Base-by-base conservation (phyloP, 2,888 invertebrate species). In the Homarus gammarus region DNA sequence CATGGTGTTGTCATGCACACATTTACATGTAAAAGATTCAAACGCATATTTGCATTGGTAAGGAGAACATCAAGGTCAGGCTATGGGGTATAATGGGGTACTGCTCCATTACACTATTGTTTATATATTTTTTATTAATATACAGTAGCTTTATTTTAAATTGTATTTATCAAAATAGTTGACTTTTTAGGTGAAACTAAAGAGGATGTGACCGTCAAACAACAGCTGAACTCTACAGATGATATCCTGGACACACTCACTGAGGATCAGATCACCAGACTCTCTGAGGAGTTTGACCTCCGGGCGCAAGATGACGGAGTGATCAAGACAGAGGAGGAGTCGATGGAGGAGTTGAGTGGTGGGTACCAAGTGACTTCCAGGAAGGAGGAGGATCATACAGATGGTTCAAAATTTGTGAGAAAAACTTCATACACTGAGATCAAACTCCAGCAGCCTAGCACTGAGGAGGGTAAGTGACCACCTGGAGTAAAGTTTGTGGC, bases 381-480 rank as follows among this genome's bases (percentile, higher is more conserved):
- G 31, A 75, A 84, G 0, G 72, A 84, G 5, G 82, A 68, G 1
- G 89, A 84, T 18, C 38, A 44, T 31, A 79, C 84, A 1, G 89
- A 89, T 22, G 83, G 84, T 1, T 31, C 73, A 3, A 88, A 89
- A 36, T 82, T 83, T 72, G 88, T 77, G 72, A 78, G 92, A 36
- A 92, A 92, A 51, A 92, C 92, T 8, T 90, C 92, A 2, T 92
- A 92, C 51, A 90, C 90, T 18, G 92, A 92, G 40, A 92, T 92
- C 40, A 92, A 78, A 44, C 88, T 92, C 33, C 88, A 87, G 49
- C 84, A 89, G 82, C 87, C 89, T 31, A 68, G 38, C 36, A 56
- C 27, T 22, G 83, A 85, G 44, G 90, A 86, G 40, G 86, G 90
- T 90, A 61, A 82, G 85, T 78, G n/a, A 44, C 40, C 18, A 18